phyloP scores from a whole-genome alignment of 1,140 invertebrate genomes.

The Anastatus disparis region DNA sequence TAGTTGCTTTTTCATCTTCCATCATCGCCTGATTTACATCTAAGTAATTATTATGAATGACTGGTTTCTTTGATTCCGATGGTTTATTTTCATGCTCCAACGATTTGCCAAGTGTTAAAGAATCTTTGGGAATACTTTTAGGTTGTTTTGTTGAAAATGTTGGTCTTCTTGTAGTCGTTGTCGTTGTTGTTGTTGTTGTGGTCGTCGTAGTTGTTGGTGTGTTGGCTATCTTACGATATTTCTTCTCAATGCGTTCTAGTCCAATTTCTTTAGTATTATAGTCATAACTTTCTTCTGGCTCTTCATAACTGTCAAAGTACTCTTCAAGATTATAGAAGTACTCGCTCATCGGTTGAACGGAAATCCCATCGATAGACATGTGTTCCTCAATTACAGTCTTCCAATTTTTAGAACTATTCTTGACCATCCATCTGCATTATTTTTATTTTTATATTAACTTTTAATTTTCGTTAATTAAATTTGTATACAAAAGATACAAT shows the following conservation, averaged over 20 bases:
- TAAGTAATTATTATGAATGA: too few species aligned
- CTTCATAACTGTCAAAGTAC: conserved; percentile 49
- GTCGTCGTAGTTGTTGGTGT: conserved; percentile 46
- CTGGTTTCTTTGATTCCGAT: neutral
- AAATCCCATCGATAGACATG: conserved; percentile 50
- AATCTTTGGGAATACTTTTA: conserved; percentile 26
- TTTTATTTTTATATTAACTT: neutral
- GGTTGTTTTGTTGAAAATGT: neutral
- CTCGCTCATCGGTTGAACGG: conserved; percentile 39
- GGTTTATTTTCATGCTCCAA: too few species aligned
- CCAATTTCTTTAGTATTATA: conserved; percentile 44
- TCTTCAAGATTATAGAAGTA: conserved; percentile 55
- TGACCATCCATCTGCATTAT: conserved; percentile 51
- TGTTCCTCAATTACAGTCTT: conserved; percentile 43
- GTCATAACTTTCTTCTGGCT: conserved; percentile 37
- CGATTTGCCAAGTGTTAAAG: conserved; percentile 3
- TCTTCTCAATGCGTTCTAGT: conserved; percentile 46
- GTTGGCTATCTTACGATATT: conserved; percentile 42
- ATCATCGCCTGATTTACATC: neutral
- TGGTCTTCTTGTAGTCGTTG: conserved; percentile 21
- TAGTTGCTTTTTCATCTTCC: neutral
- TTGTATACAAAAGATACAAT: too few species aligned
- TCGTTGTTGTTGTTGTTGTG: conserved; percentile 44
- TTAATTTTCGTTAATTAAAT: neutral
- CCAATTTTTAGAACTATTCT: conserved; percentile 50